Conservation (phyloP, 1,140 invertebrate genomes). For the Rhyacophila brunnea region DNA sequence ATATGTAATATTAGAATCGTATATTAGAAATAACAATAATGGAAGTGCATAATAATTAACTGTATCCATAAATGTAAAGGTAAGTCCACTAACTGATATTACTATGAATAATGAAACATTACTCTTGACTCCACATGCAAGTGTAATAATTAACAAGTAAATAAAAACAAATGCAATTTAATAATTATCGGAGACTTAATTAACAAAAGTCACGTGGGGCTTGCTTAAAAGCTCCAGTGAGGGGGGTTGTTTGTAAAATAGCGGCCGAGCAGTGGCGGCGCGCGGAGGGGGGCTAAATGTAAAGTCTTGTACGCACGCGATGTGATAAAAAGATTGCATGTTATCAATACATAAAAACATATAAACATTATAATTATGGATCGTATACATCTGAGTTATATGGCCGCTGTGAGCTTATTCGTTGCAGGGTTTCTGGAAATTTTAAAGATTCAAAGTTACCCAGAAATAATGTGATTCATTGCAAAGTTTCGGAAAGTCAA, state of each 20-base stretch:
- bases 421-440: background rate
- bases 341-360: constrained; percentile 32
- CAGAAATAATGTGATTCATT: too few relatives aligned
- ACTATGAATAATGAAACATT: too few relatives aligned
- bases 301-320: constrained; percentile 27
- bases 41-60: too few relatives aligned
- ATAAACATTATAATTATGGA: constrained; percentile 33
- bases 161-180: background rate
- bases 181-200: constrained; percentile 24
- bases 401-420: constrained; percentile 1
- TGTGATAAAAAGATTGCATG: constrained; percentile 34
- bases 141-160: background rate
- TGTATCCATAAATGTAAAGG: too few relatives aligned
- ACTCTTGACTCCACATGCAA: background rate
- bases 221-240: background rate
- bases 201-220: constrained; percentile 12
- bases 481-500: too few relatives aligned
- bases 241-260: background rate
- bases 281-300: constrained; percentile 1
- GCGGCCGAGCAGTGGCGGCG: background rate
- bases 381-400: constrained; percentile 31
- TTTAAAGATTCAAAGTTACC: too few relatives aligned
- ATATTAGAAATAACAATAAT: too few relatives aligned
- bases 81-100: too few relatives aligned
- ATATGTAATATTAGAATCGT: too few relatives aligned